Conservation (phyloP, 1,140 invertebrate genomes). For the Drosophila mayri region DNA sequence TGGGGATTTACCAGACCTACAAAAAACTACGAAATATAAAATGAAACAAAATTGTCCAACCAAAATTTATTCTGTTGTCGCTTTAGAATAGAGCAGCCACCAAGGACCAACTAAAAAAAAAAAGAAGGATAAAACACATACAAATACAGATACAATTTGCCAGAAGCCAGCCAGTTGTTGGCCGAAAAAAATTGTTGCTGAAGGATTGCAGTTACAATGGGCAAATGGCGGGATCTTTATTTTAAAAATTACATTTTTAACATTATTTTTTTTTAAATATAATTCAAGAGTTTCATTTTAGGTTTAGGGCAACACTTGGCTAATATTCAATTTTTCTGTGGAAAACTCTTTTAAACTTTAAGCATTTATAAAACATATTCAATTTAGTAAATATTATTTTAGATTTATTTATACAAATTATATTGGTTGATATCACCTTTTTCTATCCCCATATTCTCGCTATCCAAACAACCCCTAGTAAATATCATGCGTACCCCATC, state of each 20-base stretch:
- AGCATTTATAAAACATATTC: background rate
- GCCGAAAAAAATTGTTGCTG: constrained; percentile 22
- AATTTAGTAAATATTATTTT: background rate
- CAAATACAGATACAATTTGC: constrained; percentile 56
- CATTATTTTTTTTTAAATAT: too few species aligned
- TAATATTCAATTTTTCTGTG: background rate
- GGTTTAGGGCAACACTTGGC: background rate
- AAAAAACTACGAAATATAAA: constrained; percentile 11
- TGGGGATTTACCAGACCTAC: constrained; percentile 45
- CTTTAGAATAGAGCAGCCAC: constrained; percentile 58
- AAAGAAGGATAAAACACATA: constrained; percentile 40
- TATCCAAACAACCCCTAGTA: background rate
- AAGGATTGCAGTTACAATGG: constrained; percentile 48
- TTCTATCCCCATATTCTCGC: background rate
- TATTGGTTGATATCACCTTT: background rate
- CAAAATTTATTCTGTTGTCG: constrained; percentile 63
- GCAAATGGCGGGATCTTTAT: background rate
- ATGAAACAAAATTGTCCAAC: constrained; percentile 49
- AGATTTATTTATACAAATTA: background rate
- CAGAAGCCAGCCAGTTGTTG: constrained; percentile 23
- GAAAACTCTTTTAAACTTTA: too few species aligned
- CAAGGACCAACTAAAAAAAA: constrained; percentile 52
- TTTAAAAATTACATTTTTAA: background rate
- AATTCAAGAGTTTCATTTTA: background rate
- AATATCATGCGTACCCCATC: background rate